Evolutionary conservation across 2,797 vertebrate genomes (phyloP).

Genomic region (Sus cebifrons): DNA sequence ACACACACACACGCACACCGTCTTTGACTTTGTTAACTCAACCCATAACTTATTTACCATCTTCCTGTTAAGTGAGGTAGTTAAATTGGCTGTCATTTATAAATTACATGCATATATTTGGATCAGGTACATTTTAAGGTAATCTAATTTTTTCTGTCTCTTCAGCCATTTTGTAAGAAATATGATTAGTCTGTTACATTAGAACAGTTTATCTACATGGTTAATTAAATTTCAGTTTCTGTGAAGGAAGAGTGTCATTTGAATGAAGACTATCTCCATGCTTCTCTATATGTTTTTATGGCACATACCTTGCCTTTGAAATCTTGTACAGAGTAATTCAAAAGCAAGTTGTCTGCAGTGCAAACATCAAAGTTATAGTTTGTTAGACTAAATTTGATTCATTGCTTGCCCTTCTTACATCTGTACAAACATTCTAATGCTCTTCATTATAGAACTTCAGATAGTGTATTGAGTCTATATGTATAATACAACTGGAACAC

Average conservation of each 20-base stretch:
- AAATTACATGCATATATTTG: background rate
- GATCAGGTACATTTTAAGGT: background rate
- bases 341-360: background rate
- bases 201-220: background rate
- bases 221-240: background rate
- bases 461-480: background rate
- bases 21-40: background rate
- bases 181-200: background rate
- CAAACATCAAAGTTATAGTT: background rate
- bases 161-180: background rate
- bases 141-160: background rate
- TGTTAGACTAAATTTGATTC: slow-evolving; percentile 17
- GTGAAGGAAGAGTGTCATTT: background rate
- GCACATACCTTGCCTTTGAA: background rate
- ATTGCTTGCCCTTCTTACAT: background rate
- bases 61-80: background rate
- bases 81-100: background rate
- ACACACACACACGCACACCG: background rate
- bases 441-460: background rate
- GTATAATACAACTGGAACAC: background rate
- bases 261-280: background rate
- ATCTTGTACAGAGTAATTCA: background rate
- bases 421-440: background rate
- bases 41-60: background rate
- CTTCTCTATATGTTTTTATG: background rate